phyloP scores from a whole-genome alignment of 1,140 invertebrate genomes.

The Bradysia coprophila region DNA sequence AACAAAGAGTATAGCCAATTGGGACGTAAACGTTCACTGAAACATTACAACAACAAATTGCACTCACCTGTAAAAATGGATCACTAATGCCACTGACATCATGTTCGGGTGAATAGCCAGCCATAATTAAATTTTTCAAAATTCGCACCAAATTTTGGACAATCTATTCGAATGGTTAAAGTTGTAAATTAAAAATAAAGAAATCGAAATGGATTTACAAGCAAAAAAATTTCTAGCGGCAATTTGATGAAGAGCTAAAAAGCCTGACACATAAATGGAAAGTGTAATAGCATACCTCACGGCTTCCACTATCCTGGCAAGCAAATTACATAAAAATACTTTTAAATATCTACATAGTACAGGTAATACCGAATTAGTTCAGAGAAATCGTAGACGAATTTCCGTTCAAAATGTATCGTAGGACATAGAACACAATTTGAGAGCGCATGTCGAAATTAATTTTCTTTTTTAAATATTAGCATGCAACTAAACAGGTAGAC shows the following conservation, averaged over 20 bases:
- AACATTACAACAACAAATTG: not conserved
- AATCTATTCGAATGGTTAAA: conserved; percentile 61
- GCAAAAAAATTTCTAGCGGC: too few relatives aligned
- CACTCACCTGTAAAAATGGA: conserved; percentile 84
- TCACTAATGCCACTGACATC: conserved; percentile 99
- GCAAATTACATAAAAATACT: conserved; percentile 9
- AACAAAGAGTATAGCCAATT: not conserved
- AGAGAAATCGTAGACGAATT: not conserved
- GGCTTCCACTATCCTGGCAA: conserved; percentile 26
- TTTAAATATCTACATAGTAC: not conserved
- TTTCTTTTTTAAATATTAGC: too few relatives aligned
- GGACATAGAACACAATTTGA: too few relatives aligned
- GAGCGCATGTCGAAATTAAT: too few relatives aligned
- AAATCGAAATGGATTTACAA: too few relatives aligned
- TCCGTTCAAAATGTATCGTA: too few relatives aligned
- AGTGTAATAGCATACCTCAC: conserved; percentile 22
- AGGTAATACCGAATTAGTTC: not conserved
- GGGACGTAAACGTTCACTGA: too few relatives aligned
- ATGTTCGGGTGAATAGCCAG: conserved; percentile 98
- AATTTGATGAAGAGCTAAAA: too few relatives aligned
- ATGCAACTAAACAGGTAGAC: too few relatives aligned
- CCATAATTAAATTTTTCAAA: conserved; percentile 93
- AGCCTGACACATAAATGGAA: too few relatives aligned
- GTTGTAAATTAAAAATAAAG: too few relatives aligned
- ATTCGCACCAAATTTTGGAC: conserved; percentile 96